phyloP scores from a whole-genome alignment of 1,140 invertebrate genomes.

The Lethrus apterus region DNA sequence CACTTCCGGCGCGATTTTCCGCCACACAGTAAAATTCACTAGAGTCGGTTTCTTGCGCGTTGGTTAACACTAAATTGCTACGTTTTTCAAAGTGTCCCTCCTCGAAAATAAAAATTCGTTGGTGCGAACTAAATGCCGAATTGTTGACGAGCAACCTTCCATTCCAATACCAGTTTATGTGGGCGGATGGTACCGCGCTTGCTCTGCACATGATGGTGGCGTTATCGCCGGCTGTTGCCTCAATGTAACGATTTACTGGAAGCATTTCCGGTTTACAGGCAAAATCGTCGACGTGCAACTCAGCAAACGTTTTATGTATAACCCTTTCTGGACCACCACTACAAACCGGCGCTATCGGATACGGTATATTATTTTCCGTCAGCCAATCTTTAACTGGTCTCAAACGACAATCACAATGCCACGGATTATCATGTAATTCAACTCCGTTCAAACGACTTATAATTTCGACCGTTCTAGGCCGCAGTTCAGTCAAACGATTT shows the following conservation, averaged over 20 bases:
- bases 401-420: slow-evolving; percentile 83
- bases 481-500: slow-evolving; percentile 67
- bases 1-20: slow-evolving; percentile 83
- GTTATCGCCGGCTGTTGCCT: slow-evolving; percentile 73
- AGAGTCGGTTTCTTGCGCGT: slow-evolving; percentile 80
- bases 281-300: slow-evolving; percentile 73
- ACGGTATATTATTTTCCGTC: slow-evolving; percentile 72
- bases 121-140: slow-evolving; percentile 69
- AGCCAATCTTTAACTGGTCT: slow-evolving; percentile 79
- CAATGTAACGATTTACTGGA: slow-evolving; percentile 65
- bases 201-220: slow-evolving; percentile 75
- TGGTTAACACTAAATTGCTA: slow-evolving; percentile 74
- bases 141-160: slow-evolving; percentile 73
- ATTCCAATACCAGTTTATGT: slow-evolving; percentile 82
- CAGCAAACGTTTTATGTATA: slow-evolving; percentile 60
- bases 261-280: slow-evolving; percentile 79
- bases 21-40: slow-evolving; percentile 87
- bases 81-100: slow-evolving; percentile 65
- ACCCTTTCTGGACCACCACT: slow-evolving; percentile 58
- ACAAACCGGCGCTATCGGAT: slow-evolving; percentile 67
- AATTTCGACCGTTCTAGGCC: slow-evolving; percentile 63
- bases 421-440: slow-evolving; percentile 84
- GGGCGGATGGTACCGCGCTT: slow-evolving; percentile 71
- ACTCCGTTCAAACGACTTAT: slow-evolving; percentile 69
- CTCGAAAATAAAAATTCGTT: slow-evolving; percentile 73